phyloP scores from a whole-genome alignment of 1,140 invertebrate genomes.

The Pogonus chalceus region DNA sequence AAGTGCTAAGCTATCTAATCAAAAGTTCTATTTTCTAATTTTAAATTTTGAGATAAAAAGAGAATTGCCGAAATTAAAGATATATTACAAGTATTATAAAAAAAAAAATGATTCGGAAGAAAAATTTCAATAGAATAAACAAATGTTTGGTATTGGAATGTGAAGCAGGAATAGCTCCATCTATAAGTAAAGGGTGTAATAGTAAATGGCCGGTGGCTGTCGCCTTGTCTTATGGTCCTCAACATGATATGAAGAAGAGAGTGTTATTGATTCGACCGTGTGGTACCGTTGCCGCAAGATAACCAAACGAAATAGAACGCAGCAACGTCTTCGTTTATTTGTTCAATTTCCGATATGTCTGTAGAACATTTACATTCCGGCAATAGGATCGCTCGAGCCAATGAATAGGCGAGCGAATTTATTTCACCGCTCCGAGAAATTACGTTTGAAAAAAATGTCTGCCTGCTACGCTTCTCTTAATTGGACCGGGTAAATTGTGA shows the following conservation, averaged over 20 bases:
- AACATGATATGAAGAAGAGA: background rate
- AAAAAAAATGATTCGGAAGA: too few species aligned
- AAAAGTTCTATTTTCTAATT: too few species aligned
- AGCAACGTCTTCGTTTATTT: slow-evolving; percentile 3
- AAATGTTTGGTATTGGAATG: too few species aligned
- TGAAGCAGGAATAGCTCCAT: too few species aligned
- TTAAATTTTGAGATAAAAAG: too few species aligned
- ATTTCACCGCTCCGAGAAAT: background rate
- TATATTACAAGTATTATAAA: too few species aligned
- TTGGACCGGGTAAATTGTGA: background rate
- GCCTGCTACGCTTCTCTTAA: background rate
- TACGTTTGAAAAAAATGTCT: background rate
- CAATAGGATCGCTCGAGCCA: background rate
- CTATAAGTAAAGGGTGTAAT: too few species aligned
- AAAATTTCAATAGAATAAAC: too few species aligned
- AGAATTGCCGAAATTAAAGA: too few species aligned
- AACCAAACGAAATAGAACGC: too few species aligned
- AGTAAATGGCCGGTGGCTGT: too few species aligned
- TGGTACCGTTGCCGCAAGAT: background rate
- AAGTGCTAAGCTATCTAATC: too few species aligned
- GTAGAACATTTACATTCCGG: slow-evolving; percentile 3
- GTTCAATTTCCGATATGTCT: slow-evolving; percentile 6
- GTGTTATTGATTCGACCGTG: background rate
- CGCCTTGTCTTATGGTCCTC: background rate
- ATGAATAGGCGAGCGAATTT: background rate